A percentile compares a stretch with the other conserved stretches of the same genome.
Conservation (phyloP, 2,113 vertebrate species). For the Cacatua alba region DNA sequence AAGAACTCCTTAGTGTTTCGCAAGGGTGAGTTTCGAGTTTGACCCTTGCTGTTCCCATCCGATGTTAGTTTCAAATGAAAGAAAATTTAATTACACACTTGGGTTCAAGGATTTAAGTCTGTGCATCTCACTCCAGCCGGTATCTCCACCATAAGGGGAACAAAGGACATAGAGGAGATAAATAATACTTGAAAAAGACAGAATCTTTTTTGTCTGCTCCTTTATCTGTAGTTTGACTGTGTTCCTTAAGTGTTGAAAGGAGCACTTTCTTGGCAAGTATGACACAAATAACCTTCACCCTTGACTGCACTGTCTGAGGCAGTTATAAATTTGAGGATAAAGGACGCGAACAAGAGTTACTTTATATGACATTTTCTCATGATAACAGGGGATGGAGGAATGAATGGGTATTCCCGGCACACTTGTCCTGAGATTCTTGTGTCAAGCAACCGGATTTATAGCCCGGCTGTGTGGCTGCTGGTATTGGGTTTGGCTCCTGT, state of each 20-base stretch:
- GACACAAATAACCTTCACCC: slow-evolving; percentile 75
- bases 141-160: slow-evolving; percentile 55
- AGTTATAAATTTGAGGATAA: slow-evolving; percentile 41
- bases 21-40: neutral
- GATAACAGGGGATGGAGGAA: neutral
- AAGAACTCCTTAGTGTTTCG: neutral
- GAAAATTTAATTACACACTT: slow-evolving; percentile 40
- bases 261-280: slow-evolving; percentile 60
- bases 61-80: neutral
- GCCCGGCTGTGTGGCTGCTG: neutral
- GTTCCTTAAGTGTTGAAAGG: slow-evolving; percentile 76
- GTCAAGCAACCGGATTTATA: neutral
- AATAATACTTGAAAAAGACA: slow-evolving; percentile 64
- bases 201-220: slow-evolving; percentile 43
- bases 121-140: slow-evolving; percentile 26
- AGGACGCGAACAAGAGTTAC: neutral
- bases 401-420: neutral
- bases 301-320: slow-evolving; percentile 51
- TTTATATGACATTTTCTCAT: slow-evolving; percentile 34
- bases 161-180: slow-evolving; percentile 57
- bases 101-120: neutral
- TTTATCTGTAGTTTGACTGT: slow-evolving; percentile 62
- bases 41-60: neutral
- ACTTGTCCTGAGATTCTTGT: neutral
- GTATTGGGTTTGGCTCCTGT: neutral